Base-by-base conservation (phyloP, 2,888 invertebrate species). In the Hartigia nigra region DNA sequence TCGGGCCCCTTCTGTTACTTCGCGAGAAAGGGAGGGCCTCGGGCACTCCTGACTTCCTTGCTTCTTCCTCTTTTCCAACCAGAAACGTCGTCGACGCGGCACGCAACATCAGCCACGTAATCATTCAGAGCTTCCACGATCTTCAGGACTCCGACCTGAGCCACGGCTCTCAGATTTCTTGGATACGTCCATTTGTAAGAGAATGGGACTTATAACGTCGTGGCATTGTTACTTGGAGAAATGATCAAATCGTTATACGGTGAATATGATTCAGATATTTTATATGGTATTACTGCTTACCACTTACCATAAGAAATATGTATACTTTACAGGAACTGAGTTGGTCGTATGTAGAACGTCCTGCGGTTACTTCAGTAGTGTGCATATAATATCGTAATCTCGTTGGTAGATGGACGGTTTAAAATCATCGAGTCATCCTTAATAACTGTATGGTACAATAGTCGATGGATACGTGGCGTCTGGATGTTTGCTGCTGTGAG, bases 41-140 rank as follows among this genome's bases (percentile, higher is more conserved):
- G 75, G 72, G 72, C 72, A 34, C 72, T 72, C 72, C 34, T 72
- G 31, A 31, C 72, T 36, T 75, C 75, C 78, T 77, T 82, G 78
- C 77, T 81, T 81, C 76, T 80, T 77, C 78, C 82, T 78, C 77
- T 81, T 79, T 82, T 77, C 78, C 80, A 74, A 69, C 76, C 39
- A 78, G 78, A 39, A 76, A 76, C 77, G 79, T 80, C 77, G 79
- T 81, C 79, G 76, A n/a, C 77, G 74, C 55, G 11, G 55, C 79
- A 78, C 81, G 77, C 79, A 72, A 72, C 34, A 32, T 72, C 34
- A 72, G 32, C 72, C 72, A 72, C 34, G 34, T 31, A 12, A 31
- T 31, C 72, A 23, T 31, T 72, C 72, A 55, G 55, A 55, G 55
- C 55, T 23, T 55, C 55, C 23, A 55, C 55, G 55, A 55, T 55